Evolutionary conservation across 2,113 vertebrate species (phyloP), one percentile per base, ranked within the genome.

Genomic region (Aegypius monachus): DNA sequence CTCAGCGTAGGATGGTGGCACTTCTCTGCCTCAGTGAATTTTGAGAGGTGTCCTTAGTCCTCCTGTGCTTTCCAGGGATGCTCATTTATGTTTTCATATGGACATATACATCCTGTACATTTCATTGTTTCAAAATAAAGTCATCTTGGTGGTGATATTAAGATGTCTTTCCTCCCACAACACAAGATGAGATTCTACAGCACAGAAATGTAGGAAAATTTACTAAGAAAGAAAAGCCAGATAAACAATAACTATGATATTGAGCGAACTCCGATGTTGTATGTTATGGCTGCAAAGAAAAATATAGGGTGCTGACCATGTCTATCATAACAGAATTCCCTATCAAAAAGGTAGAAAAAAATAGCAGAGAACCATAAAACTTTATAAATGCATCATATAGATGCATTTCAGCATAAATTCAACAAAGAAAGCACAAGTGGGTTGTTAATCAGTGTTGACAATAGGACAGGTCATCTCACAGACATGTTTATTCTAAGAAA

Each of bases 231-330:
- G 43, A 50, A 47, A 74, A 74, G n/a, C 6, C 48, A 80, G 55
- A 26, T 43, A 23, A 81, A 48, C 22, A 32, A 5, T 27, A 71
- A n/a, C 21, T 38, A 19, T 15, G 45, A 43, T 8, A 47, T 14
- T 26, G 31, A 36, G 16, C 1, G 0, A 80, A 61, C 9, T 13
- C 59, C 62, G n/a, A 16, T 45, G 25, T 27, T 26, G 2, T 9
- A 73, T 4, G 10, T 42, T 17, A n/a, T 2, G 23, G 47, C 27
- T 50, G 32, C 34, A 45, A 43, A 73, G 52, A 62, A 43, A n/a
- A 38, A 34, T 42, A n/a, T 0, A 47, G 27, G 18, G 7, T 1
- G 0, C 25, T 55, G 59, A 34, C 27, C 20, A 23, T 9, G 40
- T 13, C 26, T 13, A 4, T 20, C 7, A 16, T 11, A 42, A 81